phyloP scores from a whole-genome alignment of 2,888 invertebrate genomes.

The Aphidoletes aphidimyza region DNA sequence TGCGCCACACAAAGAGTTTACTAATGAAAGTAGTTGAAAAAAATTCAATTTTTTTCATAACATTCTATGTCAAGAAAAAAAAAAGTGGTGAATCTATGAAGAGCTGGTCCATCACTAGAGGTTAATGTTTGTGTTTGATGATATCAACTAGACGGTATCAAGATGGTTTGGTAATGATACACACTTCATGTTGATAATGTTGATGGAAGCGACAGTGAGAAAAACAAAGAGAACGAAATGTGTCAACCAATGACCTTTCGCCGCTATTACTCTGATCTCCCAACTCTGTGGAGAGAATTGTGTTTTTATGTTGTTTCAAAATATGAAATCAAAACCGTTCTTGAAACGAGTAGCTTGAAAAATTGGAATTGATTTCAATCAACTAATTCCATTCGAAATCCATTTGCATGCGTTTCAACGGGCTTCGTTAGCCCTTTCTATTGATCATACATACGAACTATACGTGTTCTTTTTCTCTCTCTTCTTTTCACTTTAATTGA shows the following conservation, averaged over 20 bases:
- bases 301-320: background rate
- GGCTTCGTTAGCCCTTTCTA: background rate
- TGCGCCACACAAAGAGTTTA: background rate
- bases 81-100: background rate
- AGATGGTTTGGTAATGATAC: too few species aligned
- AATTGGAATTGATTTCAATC: background rate
- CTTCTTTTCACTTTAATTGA: background rate
- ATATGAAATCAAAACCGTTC: background rate
- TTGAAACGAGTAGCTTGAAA: background rate
- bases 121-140: background rate
- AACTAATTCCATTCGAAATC: slow-evolving; percentile 10
- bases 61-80: background rate
- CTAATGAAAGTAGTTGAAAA: background rate
- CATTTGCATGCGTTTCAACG: background rate
- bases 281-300: too few species aligned
- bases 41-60: background rate
- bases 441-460: slow-evolving; percentile 27
- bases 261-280: background rate
- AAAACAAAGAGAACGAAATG: too few species aligned
- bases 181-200: too few species aligned
- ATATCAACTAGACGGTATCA: background rate
- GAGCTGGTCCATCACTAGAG: too few species aligned
- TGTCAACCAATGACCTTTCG: too few species aligned
- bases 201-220: too few species aligned
- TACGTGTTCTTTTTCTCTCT: background rate